Evolutionary conservation across 2,797 vertebrate species (phyloP).

Genomic region (Arctocebus calabarensis): DNA sequence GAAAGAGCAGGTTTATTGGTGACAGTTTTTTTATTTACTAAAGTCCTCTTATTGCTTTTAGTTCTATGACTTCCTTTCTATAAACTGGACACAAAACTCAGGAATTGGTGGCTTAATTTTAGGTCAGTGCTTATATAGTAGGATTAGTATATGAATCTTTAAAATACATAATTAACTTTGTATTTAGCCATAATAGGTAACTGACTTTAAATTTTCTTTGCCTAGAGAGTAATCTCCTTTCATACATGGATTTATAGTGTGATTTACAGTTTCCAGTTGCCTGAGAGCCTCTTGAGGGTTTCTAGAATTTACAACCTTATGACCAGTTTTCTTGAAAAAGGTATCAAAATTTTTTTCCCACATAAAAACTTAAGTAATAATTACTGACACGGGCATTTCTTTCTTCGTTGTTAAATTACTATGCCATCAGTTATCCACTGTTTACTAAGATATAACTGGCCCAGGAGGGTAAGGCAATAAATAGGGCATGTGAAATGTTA

Average conservation of each 20-base stretch:
- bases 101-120: slow-evolving; percentile 78
- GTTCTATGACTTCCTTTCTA: slow-evolving; percentile 65
- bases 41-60: slow-evolving; percentile 71
- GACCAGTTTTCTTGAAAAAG: slow-evolving; percentile 75
- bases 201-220: slow-evolving; percentile 77
- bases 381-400: slow-evolving; percentile 76
- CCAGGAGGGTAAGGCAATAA: slow-evolving; percentile 53
- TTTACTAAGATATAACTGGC: slow-evolving; percentile 72
- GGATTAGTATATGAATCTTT: slow-evolving; percentile 68
- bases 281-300: slow-evolving; percentile 65
- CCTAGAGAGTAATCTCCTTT: slow-evolving; percentile 72
- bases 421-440: slow-evolving; percentile 83
- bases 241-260: slow-evolving; percentile 61
- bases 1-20: slow-evolving; percentile 64
- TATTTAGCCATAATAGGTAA: slow-evolving; percentile 64
- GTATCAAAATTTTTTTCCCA: slow-evolving; percentile 75
- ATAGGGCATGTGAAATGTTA: slow-evolving; percentile 66
- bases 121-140: slow-evolving; percentile 69
- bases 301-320: slow-evolving; percentile 76
- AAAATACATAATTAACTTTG: slow-evolving; percentile 25
- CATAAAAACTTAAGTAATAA: slow-evolving; percentile 80
- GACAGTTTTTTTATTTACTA: slow-evolving; percentile 72
- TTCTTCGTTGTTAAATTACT: slow-evolving; percentile 80
- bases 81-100: slow-evolving; percentile 83
- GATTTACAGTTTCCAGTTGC: slow-evolving; percentile 76